Evolutionary conservation across 2,888 invertebrate species (phyloP).

Genomic region (Ferrisia virgata): DNA sequence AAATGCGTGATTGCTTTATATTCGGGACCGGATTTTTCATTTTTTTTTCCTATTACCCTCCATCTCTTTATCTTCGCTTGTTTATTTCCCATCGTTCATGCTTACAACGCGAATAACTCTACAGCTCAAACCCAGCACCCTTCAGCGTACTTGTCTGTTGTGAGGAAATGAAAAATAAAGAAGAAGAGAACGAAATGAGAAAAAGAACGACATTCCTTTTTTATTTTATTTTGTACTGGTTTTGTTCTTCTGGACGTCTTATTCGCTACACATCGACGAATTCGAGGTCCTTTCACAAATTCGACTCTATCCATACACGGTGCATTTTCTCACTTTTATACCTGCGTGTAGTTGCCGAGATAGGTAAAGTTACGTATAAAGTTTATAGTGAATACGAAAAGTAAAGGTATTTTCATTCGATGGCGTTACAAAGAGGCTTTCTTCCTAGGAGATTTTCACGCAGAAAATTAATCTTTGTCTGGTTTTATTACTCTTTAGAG

Average conservation of each 20-base stretch:
- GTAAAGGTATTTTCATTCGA: background rate
- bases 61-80: background rate
- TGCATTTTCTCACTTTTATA: background rate
- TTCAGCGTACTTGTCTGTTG: too few relatives aligned
- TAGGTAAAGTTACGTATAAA: too few relatives aligned
- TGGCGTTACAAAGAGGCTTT: background rate
- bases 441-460: background rate
- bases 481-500: slow-evolving; percentile 22
- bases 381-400: background rate
- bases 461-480: slow-evolving; percentile 27
- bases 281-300: background rate
- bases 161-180: too few relatives aligned
- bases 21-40: background rate
- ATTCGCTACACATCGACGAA: background rate
- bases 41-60: background rate
- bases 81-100: background rate
- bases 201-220: background rate
- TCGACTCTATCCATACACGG: background rate
- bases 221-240: background rate
- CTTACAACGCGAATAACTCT: background rate
- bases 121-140: too few relatives aligned
- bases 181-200: background rate
- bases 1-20: slow-evolving; percentile 6
- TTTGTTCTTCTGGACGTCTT: background rate
- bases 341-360: background rate